These are phyloP conservation scores for Drosophila incognita DNA, from an alignment of 2,888 invertebrate species.

Conservation along the genomic window DNA sequence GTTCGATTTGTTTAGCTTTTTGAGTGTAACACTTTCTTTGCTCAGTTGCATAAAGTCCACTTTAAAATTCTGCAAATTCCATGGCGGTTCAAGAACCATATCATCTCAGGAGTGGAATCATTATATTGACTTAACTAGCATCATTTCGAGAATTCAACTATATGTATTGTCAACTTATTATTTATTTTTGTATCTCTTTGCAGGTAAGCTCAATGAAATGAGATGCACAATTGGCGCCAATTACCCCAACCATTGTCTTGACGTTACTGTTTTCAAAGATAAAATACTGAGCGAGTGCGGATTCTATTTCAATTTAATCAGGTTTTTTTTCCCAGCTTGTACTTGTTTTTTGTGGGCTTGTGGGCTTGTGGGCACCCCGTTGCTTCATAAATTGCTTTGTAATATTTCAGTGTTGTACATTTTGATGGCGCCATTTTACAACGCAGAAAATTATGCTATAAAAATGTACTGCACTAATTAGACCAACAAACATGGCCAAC, in stretches of 20 bases:
- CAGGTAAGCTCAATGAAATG: constrained; percentile 39
- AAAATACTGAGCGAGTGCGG: constrained; percentile 9
- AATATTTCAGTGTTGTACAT: constrained; percentile 74
- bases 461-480: constrained; percentile 78
- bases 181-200: constrained; percentile 29
- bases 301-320: constrained; percentile 11
- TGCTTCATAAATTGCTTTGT: constrained; percentile 77
- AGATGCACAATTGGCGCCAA: constrained; percentile 5
- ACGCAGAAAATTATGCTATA: constrained; percentile 77
- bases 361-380: constrained; percentile 19
- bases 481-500: constrained; percentile 71
- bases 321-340: constrained; percentile 5
- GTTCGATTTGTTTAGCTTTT: not conserved
- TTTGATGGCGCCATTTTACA: constrained; percentile 69
- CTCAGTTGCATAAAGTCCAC: not conserved
- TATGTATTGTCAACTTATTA: constrained; percentile 3
- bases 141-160: not conserved
- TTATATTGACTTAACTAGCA: not conserved
- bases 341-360: constrained; percentile 16
- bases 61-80: not conserved
- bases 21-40: not conserved
- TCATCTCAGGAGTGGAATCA: not conserved
- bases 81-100: not conserved
- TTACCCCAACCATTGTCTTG: constrained; percentile 18
- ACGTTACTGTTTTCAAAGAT: not conserved